Conservation (phyloP, 2,797 vertebrate species). For the Molossus molossus region DNA sequence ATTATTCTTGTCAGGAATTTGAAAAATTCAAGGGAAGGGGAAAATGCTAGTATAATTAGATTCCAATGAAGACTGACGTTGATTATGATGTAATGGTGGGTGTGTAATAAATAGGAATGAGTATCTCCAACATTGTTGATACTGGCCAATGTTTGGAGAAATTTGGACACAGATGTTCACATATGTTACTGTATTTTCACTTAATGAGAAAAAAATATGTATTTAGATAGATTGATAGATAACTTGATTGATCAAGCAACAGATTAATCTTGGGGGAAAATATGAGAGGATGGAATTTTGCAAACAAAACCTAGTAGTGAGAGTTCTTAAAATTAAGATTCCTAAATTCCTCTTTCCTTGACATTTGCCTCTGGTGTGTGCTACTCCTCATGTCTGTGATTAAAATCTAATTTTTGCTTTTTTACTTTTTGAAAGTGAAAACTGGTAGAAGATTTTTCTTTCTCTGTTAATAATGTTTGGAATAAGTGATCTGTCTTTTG, state of each 20-base stretch:
- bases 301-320: neutral
- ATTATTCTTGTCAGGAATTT: slow-evolving; percentile 57
- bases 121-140: neutral
- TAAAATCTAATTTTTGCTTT: slow-evolving; percentile 17
- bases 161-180: neutral
- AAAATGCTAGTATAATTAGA: neutral
- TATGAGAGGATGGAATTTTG: neutral
- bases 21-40: slow-evolving; percentile 13
- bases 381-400: neutral
- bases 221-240: neutral
- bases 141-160: neutral
- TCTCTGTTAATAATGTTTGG: slow-evolving; percentile 30
- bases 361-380: neutral
- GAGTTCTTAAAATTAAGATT: slow-evolving; percentile 15
- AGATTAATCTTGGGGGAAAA: neutral
- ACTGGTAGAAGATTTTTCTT: slow-evolving; percentile 32
- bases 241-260: neutral
- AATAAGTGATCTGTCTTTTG: slow-evolving; percentile 66
- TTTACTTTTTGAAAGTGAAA: slow-evolving; percentile 54
- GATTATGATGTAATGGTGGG: neutral
- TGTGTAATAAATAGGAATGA: neutral
- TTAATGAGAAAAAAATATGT: neutral
- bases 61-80: neutral
- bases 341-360: neutral
- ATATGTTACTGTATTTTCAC: neutral